Evolutionary conservation across 2,113 vertebrate species (phyloP).

Genomic region (Hylia prasina): DNA sequence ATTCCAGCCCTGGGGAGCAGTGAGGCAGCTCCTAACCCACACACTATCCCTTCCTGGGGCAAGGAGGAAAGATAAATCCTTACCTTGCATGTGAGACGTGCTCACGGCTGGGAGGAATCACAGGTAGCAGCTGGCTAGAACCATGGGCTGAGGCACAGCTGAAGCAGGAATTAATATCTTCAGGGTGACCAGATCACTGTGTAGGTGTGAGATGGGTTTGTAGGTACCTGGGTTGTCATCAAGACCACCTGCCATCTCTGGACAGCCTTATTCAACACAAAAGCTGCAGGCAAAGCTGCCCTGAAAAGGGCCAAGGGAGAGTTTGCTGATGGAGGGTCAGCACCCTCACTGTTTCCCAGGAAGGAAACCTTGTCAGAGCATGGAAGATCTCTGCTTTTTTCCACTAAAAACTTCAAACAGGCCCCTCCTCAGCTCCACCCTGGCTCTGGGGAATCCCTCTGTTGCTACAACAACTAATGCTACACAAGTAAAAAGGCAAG

Average conservation of each 20-base stretch:
- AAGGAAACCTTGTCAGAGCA: not conserved
- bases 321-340: not conserved
- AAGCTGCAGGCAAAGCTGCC: not conserved
- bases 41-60: not conserved
- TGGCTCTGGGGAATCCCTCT: not conserved
- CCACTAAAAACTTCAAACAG: not conserved
- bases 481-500: not conserved
- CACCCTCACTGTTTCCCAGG: not conserved
- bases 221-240: not conserved
- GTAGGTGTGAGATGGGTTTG: not conserved
- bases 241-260: not conserved
- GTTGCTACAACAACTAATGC: conserved; percentile 11
- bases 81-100: not conserved
- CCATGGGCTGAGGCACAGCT: accelerated
- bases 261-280: too few species aligned
- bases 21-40: not conserved
- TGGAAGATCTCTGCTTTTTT: not conserved
- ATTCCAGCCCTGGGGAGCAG: not conserved
- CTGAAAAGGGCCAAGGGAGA: not conserved
- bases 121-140: not conserved
- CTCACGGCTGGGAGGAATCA: not conserved
- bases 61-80: not conserved
- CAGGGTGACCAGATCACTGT: not conserved
- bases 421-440: not conserved
- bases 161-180: not conserved